Conservation (phyloP, 2,888 invertebrate species). For the Diachrysia chrysitis region DNA sequence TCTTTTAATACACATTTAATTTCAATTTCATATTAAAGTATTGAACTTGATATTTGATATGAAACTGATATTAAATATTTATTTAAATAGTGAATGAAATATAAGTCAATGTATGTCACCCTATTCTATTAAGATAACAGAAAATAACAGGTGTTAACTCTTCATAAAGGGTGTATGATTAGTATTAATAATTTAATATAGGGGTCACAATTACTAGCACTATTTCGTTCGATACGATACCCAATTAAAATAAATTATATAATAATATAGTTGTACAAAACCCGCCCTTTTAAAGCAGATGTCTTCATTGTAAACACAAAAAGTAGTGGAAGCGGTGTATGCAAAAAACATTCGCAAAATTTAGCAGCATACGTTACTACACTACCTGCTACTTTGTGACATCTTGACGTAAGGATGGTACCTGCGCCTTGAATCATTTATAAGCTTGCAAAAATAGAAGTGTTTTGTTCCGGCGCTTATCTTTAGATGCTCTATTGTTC, state of each 20-base stretch:
- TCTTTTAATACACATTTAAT: no score
- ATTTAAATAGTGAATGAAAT: slow-evolving; percentile 11
- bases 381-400: slow-evolving; percentile 88
- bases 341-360: slow-evolving; percentile 83
- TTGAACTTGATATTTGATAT: no score
- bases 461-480: slow-evolving; percentile 17
- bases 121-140: slow-evolving; percentile 20
- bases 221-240: slow-evolving; percentile 38
- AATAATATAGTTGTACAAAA: slow-evolving; percentile 41
- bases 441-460: slow-evolving; percentile 49
- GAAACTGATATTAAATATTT: slow-evolving; percentile 15
- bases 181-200: slow-evolving; percentile 32
- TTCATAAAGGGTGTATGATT: slow-evolving; percentile 20
- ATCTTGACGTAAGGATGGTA: slow-evolving; percentile 84
- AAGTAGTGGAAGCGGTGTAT: slow-evolving; percentile 69
- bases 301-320: slow-evolving; percentile 76
- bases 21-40: no score
- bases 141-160: slow-evolving; percentile 44
- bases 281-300: slow-evolving; percentile 68
- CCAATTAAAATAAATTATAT: slow-evolving; percentile 55
- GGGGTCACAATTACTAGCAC: slow-evolving; percentile 37
- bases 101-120: slow-evolving; percentile 11
- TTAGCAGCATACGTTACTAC: slow-evolving; percentile 81
- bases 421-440: slow-evolving; percentile 64
- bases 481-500: slow-evolving; percentile 28